Evolutionary conservation across 2,888 invertebrate genomes (phyloP), one percentile per base, ranked within the genome.

Genomic region (Ennomos fuscantarius): DNA sequence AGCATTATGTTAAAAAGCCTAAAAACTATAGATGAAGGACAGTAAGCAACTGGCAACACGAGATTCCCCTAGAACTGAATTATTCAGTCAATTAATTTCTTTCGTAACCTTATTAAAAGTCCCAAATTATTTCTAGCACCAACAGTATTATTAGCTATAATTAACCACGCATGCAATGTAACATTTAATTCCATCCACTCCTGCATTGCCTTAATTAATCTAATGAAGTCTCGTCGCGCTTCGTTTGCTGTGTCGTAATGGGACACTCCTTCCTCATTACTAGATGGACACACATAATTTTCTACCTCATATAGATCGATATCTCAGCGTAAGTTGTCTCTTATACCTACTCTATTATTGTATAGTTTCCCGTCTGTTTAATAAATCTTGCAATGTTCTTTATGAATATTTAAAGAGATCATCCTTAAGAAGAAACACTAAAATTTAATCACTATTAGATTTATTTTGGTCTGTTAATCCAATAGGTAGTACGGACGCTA

Each of bases 151-250:
- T 60, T 50, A n/a, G n/a, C n/a, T n/a, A 49, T 64, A 65, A 65
- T 65, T 50, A 60, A 60, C 13, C 55, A 51, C 48, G 51, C 71
- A 73, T 70, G 69, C 65, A 59, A 62, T 70, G 60, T 57, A 68
- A 65, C 64, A 61, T 65, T 66, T 74, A 78, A 79, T 79, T 74
- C 71, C 56, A 70, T 66, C 74, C 78, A 78, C 78, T 79, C 76
- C 78, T 75, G 68, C 65, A 59, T 74, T 60, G 52, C 42, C 63
- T 74, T 82, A 83, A 87, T 87, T 86, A 86, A 81, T 72, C 78
- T 82, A 82, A 87, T 84, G 83, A 82, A 71, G 64, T 60, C 55
- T 66, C 67, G 77, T 69, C 70, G 66, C 70, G 75, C 72, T 75
- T 73, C 76, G 78, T 78, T 76, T 73, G 63, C 60, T 41, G 53